Evolutionary conservation across 2,113 vertebrate genomes (phyloP).

Genomic region (Microcebus murinus): DNA sequence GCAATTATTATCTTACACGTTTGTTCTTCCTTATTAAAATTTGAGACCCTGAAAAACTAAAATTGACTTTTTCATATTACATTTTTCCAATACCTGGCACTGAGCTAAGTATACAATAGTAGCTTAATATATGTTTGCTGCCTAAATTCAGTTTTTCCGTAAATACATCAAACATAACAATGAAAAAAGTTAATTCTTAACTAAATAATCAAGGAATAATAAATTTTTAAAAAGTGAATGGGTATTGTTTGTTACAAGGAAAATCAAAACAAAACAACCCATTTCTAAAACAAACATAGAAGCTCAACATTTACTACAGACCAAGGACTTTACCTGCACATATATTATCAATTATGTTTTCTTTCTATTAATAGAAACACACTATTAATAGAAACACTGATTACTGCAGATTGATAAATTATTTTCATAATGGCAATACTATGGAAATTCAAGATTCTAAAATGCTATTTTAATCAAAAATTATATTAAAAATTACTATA

Average conservation of each 20-base stretch:
- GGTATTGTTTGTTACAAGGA: not conserved
- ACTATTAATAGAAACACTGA: not conserved
- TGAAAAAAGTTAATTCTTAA: not conserved
- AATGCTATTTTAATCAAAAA: not conserved
- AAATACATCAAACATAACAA: not conserved
- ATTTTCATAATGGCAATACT: not conserved
- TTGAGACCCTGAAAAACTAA: not conserved
- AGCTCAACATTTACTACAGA: not conserved
- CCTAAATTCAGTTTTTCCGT: slow-evolving; percentile 7
- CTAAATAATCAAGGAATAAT: not conserved
- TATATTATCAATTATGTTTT: not conserved
- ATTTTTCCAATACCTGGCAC: not conserved
- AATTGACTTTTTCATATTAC: not conserved
- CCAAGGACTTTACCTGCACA: not conserved
- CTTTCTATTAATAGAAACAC: not conserved
- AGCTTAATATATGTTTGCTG: not conserved
- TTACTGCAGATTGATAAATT: not conserved
- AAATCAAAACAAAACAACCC: not conserved
- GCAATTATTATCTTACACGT: not conserved
- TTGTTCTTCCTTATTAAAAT: not conserved
- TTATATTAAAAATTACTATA: not conserved
- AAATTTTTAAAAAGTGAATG: not conserved
- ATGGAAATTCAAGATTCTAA: not conserved
- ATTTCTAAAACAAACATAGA: not conserved
- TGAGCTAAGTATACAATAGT: not conserved